A percentile compares a stretch with the other conserved stretches of the same genome.
phyloP scores from a whole-genome alignment of 2,888 invertebrate species.

The Salticus scenicus region DNA sequence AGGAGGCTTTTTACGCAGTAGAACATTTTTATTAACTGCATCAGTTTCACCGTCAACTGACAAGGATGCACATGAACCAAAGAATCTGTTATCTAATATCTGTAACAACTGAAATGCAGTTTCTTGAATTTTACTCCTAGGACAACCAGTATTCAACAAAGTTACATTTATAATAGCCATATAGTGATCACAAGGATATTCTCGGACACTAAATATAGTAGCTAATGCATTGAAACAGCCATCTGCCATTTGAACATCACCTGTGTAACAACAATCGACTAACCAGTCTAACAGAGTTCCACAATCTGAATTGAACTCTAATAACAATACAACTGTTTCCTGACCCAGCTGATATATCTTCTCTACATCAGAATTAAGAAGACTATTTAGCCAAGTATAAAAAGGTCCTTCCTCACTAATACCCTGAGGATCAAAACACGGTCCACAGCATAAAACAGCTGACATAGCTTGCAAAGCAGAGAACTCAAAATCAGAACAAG shows the following conservation, averaged over 20 bases:
- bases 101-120: conserved; percentile 95
- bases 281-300: conserved; percentile 93
- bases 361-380: conserved; percentile 87
- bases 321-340: conserved; percentile 92
- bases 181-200: conserved; percentile 98
- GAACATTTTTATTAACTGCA: conserved; percentile 53
- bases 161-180: conserved; percentile 98
- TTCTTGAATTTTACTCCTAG: conserved; percentile 92
- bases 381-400: conserved; percentile 94
- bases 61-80: conserved; percentile 80
- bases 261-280: conserved; percentile 97
- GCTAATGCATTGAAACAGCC: conserved; percentile 97
- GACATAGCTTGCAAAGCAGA: conserved; percentile 89
- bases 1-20: conserved; percentile 47
- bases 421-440: conserved; percentile 90
- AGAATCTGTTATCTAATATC: conserved; percentile 92
- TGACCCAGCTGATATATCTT: conserved; percentile 85
- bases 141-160: conserved; percentile 95
- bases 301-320: conserved; percentile 96
- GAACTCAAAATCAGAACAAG: conserved; percentile 78
- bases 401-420: conserved; percentile 91
- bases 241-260: conserved; percentile 91
- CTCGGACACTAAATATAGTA: conserved; percentile 96
- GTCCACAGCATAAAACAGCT: conserved; percentile 94
- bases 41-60: conserved; percentile 70